Evolutionary conservation across 1,140 invertebrate species (phyloP), one percentile per base, ranked within the genome.

Genomic region (Sycobia sp.): DNA sequence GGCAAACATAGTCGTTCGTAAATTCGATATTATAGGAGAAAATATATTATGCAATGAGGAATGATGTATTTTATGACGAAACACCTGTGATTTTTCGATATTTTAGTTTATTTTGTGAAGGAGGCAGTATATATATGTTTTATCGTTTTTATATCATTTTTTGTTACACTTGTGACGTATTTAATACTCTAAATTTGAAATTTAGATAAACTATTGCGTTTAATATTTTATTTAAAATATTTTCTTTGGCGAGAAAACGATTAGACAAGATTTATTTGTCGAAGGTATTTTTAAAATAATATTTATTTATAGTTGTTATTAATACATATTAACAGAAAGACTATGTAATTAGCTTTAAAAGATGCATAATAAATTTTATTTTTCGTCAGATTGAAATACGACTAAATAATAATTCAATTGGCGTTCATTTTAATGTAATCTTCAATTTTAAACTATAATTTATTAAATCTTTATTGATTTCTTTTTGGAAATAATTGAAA

Each of bases 1-100:
- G 58, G 39, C 23, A 54, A 67, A 34, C 57, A 50, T 63, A 55
- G 41, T 36, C 22, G 32, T 55, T 55, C 41, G 34, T 62, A 39
- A 62, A 55, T 47, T 62, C 16, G 23, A 62, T 62, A 55, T 62
- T 59, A 55, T 29, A 14, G 51, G 47, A 43, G 29, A 44, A 16
- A 29, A 20, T 18, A 53, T 53, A 53, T 53, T 61, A 18, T 60
- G 22, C 22, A n/a, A 61, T 36, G 20, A 44, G 20, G 29, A n/a
- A 34, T 53, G n/a, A 44, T 32, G 13, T 27, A 61, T 55, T 55
- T 46, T 46, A 46, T 18, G 25, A 63, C 25, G 53, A 50, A 23
- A 39, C 4, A 56, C 53, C 61, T 63, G 53, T 63, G 53, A 63
- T 63, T 63, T 53, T 63, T 49, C 34, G 25, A 63, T 63, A 63